Conservation (phyloP, 2,113 vertebrate species). For the Erpornis zantholeuca region DNA sequence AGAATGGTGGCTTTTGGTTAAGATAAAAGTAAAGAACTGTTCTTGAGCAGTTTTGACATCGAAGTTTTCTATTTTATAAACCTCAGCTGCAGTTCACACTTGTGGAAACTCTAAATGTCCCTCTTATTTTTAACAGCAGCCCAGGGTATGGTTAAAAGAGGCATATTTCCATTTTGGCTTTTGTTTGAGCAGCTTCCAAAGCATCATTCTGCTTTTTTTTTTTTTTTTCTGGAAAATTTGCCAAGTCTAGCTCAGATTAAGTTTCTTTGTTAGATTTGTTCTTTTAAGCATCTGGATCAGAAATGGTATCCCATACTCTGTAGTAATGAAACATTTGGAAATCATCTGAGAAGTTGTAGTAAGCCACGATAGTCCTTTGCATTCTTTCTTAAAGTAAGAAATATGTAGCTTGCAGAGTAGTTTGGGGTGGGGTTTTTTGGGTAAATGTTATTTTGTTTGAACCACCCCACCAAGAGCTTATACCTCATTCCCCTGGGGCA, state of each 20-base stretch:
- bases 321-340: constrained; percentile 79
- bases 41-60: constrained; percentile 37
- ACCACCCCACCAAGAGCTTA: background rate
- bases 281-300: constrained; percentile 77
- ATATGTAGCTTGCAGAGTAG: background rate
- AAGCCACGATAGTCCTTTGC: constrained; percentile 38
- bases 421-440: background rate
- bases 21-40: background rate
- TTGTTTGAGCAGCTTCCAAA: constrained; percentile 81
- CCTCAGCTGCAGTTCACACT: constrained; percentile 70
- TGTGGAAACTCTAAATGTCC: constrained; percentile 71
- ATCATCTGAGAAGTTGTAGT: constrained; percentile 71
- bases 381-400: constrained; percentile 38
- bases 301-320: constrained; percentile 69
- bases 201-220: constrained; percentile 54
- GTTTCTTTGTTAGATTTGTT: constrained; percentile 76
- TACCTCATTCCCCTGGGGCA: background rate
- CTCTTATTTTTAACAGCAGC: constrained; percentile 72
- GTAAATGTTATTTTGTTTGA: constrained; percentile 18
- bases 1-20: constrained; percentile 18
- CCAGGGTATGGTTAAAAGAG: constrained; percentile 58
- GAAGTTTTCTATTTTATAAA: constrained; percentile 60
- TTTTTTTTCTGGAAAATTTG: constrained; percentile 53
- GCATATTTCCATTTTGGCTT: constrained; percentile 72
- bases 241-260: constrained; percentile 76